Percentiles rank a stretch among this genome's conserved stretches.
These are phyloP conservation scores for Carabus problematicus DNA, from an alignment of 2,888 invertebrate species.

Conservation along the genomic window DNA sequence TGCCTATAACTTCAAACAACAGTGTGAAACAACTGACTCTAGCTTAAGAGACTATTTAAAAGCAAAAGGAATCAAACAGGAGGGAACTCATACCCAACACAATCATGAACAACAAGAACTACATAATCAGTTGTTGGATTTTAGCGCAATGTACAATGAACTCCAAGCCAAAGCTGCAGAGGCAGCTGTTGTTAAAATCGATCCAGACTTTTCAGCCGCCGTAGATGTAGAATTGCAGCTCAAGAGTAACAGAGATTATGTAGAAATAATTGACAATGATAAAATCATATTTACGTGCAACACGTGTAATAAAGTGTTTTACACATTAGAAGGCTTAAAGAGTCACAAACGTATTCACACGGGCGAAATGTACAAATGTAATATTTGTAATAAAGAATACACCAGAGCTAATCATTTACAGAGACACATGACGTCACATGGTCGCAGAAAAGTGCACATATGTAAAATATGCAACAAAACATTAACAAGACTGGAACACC, in stretches of 20 bases:
- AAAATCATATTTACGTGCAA: slow-evolving; percentile 56
- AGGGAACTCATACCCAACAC: slow-evolving; percentile 25
- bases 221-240: slow-evolving; percentile 34
- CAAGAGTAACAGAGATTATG: slow-evolving; percentile 50
- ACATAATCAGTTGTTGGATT: slow-evolving; percentile 49
- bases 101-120: slow-evolving; percentile 48
- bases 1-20: slow-evolving; percentile 56
- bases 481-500: slow-evolving; percentile 56
- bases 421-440: slow-evolving; percentile 56
- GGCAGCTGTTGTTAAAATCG: slow-evolving; percentile 43
- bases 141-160: slow-evolving; percentile 38
- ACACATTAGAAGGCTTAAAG: slow-evolving; percentile 55
- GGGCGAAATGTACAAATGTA: slow-evolving; percentile 57
- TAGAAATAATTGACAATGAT: slow-evolving; percentile 56
- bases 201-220: slow-evolving; percentile 42
- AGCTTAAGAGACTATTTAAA: slow-evolving; percentile 54
- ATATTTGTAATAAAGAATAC: slow-evolving; percentile 57
- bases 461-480: slow-evolving; percentile 59
- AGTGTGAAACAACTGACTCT: slow-evolving; percentile 54
- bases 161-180: slow-evolving; percentile 48
- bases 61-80: slow-evolving; percentile 44
- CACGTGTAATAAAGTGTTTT: slow-evolving; percentile 56
- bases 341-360: slow-evolving; percentile 55
- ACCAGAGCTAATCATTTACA: slow-evolving; percentile 56
- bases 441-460: slow-evolving; percentile 56